Conservation (phyloP, 2,888 invertebrate species). For the Timema cristinae region DNA sequence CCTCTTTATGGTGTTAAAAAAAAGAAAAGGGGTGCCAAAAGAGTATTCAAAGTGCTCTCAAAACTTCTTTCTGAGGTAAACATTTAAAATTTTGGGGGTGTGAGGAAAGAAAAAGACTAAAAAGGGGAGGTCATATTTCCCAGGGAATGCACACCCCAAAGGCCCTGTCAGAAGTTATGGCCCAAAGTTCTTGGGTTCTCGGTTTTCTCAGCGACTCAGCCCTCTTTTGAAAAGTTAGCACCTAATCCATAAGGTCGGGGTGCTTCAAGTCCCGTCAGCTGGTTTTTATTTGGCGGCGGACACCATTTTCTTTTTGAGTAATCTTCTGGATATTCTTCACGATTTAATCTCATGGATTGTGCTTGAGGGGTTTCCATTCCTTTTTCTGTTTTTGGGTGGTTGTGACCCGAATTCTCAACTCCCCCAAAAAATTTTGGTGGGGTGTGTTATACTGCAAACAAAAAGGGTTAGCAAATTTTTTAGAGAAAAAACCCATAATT, state of each 20-base stretch:
- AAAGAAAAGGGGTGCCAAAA: constrained; percentile 83
- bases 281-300: constrained; percentile 77
- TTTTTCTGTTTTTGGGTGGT: constrained; percentile 62
- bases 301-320: constrained; percentile 99
- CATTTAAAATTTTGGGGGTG: constrained; percentile 77
- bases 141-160: constrained; percentile 94
- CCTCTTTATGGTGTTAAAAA: constrained; percentile 98
- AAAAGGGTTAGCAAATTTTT: too few relatives aligned
- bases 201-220: constrained; percentile 69
- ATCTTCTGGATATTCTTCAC: constrained; percentile 99
- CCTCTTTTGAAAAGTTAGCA: constrained; percentile 79
- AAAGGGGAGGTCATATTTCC: constrained; percentile 81
- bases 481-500: too few relatives aligned
- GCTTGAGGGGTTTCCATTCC: constrained; percentile 96
- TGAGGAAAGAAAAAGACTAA: constrained; percentile 48
- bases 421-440: too few relatives aligned
- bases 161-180: constrained; percentile 93
- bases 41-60: constrained; percentile 94
- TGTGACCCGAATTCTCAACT: too few relatives aligned
- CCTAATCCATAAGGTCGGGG: constrained; percentile 89
- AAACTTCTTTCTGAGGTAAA: constrained; percentile 90
- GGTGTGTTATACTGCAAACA: too few relatives aligned
- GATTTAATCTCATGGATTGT: constrained; percentile 94
- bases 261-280: constrained; percentile 94
- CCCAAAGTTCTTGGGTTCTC: constrained; percentile 68